Evolutionary conservation across 1,140 invertebrate species (phyloP).

Genomic region (Thalassaphorura encarpata): DNA sequence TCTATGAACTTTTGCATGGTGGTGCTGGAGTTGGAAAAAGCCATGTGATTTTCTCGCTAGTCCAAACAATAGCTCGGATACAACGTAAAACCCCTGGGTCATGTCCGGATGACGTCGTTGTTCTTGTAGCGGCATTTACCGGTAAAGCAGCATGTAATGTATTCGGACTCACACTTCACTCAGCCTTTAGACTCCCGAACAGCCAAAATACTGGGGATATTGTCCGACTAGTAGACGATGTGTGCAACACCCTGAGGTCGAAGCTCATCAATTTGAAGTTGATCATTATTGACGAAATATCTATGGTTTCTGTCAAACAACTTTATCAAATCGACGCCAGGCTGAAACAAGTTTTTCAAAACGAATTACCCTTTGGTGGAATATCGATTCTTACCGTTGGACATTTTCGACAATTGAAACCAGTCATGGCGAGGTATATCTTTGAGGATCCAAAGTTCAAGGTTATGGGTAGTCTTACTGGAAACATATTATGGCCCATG

Average conservation of each 20-base stretch:
- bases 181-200: conserved; percentile 35
- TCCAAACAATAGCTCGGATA: too few relatives aligned
- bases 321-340: conserved; percentile 33
- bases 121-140: too few relatives aligned
- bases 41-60: conserved; percentile 4
- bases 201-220: conserved; percentile 18
- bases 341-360: conserved; percentile 36
- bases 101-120: too few relatives aligned
- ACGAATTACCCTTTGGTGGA: conserved; percentile 29
- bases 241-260: conserved; percentile 27
- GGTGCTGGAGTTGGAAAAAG: conserved; percentile 23
- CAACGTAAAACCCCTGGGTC: too few relatives aligned
- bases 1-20: conserved; percentile 2
- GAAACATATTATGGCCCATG: neutral
- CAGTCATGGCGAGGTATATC: conserved; percentile 15
- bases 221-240: conserved; percentile 21
- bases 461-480: neutral
- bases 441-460: neutral
- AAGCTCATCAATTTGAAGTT: conserved; percentile 31
- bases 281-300: conserved; percentile 39
- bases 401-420: conserved; percentile 32
- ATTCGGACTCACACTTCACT: conserved; percentile 35
- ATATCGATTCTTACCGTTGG: conserved; percentile 28
- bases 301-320: conserved; percentile 35
- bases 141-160: conserved; percentile 36